These are phyloP conservation scores for Mimumesa dahlbomi DNA, from an alignment of 2,888 invertebrate genomes.

Conservation along the genomic window DNA sequence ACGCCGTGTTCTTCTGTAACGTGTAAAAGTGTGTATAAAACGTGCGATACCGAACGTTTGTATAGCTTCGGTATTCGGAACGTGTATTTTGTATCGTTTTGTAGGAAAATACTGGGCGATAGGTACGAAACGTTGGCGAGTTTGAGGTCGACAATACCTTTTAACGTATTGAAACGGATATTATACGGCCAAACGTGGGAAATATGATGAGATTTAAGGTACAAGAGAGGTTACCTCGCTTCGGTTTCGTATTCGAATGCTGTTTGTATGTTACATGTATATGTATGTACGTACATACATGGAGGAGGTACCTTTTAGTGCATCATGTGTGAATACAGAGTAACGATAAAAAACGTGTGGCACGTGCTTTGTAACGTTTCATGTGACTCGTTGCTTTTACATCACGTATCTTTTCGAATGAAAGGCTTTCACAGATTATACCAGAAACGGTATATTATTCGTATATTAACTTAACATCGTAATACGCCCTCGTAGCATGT, in stretches of 20 bases:
- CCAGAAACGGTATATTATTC: conserved; percentile 4
- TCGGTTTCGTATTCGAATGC: conserved; percentile 5
- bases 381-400: conserved; percentile 19
- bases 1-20: no score
- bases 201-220: conserved; percentile 1
- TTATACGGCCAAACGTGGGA: conserved; percentile 12
- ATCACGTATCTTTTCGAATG: conserved; percentile 26
- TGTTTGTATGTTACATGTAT: no score
- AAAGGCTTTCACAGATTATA: background rate
- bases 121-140: conserved; percentile 24
- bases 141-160: conserved; percentile 26
- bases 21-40: no score
- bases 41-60: no score
- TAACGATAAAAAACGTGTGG: conserved; percentile 17
- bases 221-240: background rate
- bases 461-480: conserved; percentile 23
- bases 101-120: no score
- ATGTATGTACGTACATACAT: background rate
- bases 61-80: no score
- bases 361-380: conserved; percentile 23
- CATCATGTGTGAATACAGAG: conserved; percentile 15
- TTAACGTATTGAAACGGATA: conserved; percentile 46
- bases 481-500: conserved; percentile 5
- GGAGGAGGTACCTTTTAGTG: conserved; percentile 15
- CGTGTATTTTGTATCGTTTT: no score